Conservation (phyloP, 2,888 invertebrate species). For the Phalangium opilio region DNA sequence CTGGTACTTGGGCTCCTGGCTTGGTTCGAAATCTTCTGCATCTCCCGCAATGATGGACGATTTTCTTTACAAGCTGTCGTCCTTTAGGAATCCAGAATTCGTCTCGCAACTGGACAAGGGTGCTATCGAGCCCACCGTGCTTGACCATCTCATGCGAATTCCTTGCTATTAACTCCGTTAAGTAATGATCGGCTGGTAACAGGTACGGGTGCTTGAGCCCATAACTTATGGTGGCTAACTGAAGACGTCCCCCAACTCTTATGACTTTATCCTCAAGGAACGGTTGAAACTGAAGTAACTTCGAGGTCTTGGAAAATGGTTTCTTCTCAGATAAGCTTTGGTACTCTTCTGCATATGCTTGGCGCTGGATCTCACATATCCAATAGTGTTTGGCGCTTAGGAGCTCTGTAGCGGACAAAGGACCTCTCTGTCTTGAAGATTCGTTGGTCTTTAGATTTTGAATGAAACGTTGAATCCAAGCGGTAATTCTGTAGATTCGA, state of each 20-base stretch:
- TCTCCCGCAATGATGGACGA: conserved; percentile 7
- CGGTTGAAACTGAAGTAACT: not conserved
- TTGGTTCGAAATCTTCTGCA: too few species aligned
- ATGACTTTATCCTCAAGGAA: conserved; percentile 1
- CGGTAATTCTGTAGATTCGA: too few species aligned
- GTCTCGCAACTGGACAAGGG: conserved; percentile 9
- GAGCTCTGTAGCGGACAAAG: too few species aligned
- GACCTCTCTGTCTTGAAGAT: too few species aligned
- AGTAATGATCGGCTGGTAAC: not conserved
- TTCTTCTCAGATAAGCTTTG: not conserved
- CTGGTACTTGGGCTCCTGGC: too few species aligned
- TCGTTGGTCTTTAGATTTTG: too few species aligned
- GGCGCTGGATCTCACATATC: not conserved
- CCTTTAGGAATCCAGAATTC: conserved; percentile 13
- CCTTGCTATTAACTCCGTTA: not conserved
- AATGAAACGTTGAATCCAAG: too few species aligned
- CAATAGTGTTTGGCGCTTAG: too few species aligned
- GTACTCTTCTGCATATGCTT: not conserved
- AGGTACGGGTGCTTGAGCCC: not conserved
- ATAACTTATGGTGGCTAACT: not conserved
- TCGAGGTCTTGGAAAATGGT: not conserved
- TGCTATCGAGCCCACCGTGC: conserved; percentile 11
- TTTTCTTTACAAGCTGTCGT: conserved; percentile 6
- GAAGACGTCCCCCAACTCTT: conserved; percentile 1
- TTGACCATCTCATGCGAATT: not conserved